Evolutionary conservation across 2,888 invertebrate genomes (phyloP), one percentile per base, ranked within the genome.

Genomic region (Ormia ochracea): DNA sequence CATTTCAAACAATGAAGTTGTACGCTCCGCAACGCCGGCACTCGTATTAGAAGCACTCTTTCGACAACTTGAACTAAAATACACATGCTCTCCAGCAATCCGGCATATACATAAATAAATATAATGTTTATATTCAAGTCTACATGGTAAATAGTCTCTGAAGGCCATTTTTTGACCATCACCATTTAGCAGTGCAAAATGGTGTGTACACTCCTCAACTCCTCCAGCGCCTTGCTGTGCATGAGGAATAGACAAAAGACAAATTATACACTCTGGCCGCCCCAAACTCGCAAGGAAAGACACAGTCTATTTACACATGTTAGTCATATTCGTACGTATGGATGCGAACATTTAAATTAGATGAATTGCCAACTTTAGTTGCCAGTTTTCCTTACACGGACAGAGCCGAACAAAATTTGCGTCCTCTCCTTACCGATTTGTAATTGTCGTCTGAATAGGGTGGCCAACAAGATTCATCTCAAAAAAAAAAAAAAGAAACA

Each of bases 301-400:
- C 61, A 74, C 74, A 78, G n/a, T n/a, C 79, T 77, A 76, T 75
- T 76, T 73, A 73, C 82, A 73, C 70, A 76, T 61, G 66, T 65
- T 73, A 50, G 59, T 66, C 68, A 65, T 61, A n/a, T n/a, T n/a
- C n/a, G n/a, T n/a, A 72, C 52, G 58, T 28, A 23, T 36, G 31
- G 54, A 74, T 58, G 73, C 77, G 84, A 81, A 85, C 87, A 87
- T 87, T 88, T 86, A 88, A 87, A 87, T 87, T 88, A 87, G 87
- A 88, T 88, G 88, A 88, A 88, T 88, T 86, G 88, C 88, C 85
- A 79, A 75, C 59, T 70, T 74, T 68, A 50, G 59, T 66, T 56
- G 26, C 38, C 4, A 58, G 38, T n/a, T 23, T 41, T 41, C 19
- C 31, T 31, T 19, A 7, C 61, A 26, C 17, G 10, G 7, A 6